Base-by-base conservation (phyloP, 2,113 vertebrate genomes). In the Heliornis fulica region DNA sequence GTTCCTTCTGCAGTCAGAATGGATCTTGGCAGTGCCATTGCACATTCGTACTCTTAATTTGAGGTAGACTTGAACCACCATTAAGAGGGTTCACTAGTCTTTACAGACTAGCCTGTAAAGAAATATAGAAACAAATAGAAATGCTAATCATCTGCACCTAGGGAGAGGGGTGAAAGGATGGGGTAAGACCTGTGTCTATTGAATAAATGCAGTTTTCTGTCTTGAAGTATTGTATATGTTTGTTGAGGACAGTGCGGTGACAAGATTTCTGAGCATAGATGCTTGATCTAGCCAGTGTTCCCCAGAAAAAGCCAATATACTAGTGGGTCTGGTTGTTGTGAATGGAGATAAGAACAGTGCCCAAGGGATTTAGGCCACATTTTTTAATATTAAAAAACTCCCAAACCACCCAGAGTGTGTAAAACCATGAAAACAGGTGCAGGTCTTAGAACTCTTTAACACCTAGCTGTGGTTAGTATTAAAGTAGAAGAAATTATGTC, bases 201-300 rank as follows among this genome's bases (percentile, higher is more conserved):
- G 29, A n/a, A 7, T 59, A 87, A 60, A 16, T 57, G 36, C 53
- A 41, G 29, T 13, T 78, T 29, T 43, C n/a, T 74, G 31, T 90
- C 36, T 51, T 57, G 41, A 77, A 59, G 9, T 25, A 53, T 16
- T 41, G 9, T 50, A 68, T 59, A 48, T 82, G 40, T 13, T 80
- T 38, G 15, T 38, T 0, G 0, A 45, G 32, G 32, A 36, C 38
- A 50, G 15, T 41, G 41, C 41, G 0, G 0, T 43, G 36, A 50
- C 32, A 53, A 26, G 79, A 59, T 12, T 34, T 43, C 28, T 18
- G 29, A 71, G 15, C 2, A 4, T 3, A 40, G 61, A 50, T 41
- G 36, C 17, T 80, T 68, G 22, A 72, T 83, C 31, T 56, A 89
- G 43, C 14, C 43, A 48, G 40, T 65, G 7, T 56, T 83, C 31